Evolutionary conservation across 2,797 vertebrate species (phyloP), one percentile per base, ranked within the genome.

Genomic region (Glyptemys insculpta): DNA sequence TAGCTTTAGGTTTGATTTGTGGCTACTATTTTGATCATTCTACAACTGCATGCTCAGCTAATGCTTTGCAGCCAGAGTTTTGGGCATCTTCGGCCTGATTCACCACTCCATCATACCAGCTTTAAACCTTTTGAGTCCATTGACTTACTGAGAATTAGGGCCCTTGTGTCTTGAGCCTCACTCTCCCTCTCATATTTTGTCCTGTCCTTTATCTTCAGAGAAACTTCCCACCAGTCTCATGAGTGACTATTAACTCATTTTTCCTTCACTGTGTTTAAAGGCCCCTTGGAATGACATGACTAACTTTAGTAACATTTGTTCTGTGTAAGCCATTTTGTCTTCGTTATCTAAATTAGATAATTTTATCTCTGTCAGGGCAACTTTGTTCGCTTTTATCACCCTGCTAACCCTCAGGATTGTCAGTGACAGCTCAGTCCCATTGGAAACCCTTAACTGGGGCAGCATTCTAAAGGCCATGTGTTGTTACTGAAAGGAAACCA

Each of bases 1-100:
- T 96, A 88, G 93, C 88, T 94, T 94, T 86, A 86, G 86, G 78
- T 95, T 95, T 97, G 83, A 96, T 97, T 96, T 96, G 95, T 81
- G 96, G 89, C 88, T 82, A 2, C 83, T 87, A 86, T 96, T 94
- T 94, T 74, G 93, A 87, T 89, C 68, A 93, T 97, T 92, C 87
- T 34, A 86, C 41, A 90, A 41, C 81, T 34, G 29, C 31, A 44
- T 79, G 91, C 82, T 91, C 79, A 29, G 6, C 53, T 92, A 96
- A 74, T 37, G 94, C 21, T 65, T 92, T 65, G 65, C 34, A 79
- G 76, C 25, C 83, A 93, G 65, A 29, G 59, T 29, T 91, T 91
- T 94, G 8, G 34, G 18, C 79, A 92, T 52, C 80, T 62, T 87
- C 68, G 86, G 59, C 53, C 29, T 86, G 59, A 31, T 57, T 37